These are phyloP conservation scores for Meda fulgida DNA, from an alignment of 2,797 vertebrate species.

Conservation along the genomic window DNA sequence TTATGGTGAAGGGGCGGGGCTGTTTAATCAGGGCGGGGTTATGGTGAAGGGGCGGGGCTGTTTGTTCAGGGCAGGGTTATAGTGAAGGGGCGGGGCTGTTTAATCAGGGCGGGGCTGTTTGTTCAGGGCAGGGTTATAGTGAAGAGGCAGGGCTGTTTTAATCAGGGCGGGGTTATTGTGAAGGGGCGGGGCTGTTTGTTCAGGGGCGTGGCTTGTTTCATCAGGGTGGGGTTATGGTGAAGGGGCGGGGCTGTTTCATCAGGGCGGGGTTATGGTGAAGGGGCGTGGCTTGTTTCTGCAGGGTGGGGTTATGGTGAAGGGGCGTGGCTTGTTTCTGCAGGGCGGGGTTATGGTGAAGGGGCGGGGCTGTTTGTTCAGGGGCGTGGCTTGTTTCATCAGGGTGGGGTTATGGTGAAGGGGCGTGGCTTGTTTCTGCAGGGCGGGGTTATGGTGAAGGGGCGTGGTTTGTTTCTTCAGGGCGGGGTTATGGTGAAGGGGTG, in stretches of 20 bases:
- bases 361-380: too few relatives aligned
- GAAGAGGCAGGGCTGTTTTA: too few relatives aligned
- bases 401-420: background rate
- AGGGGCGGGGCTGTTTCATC: background rate
- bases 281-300: too few relatives aligned
- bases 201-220: too few relatives aligned
- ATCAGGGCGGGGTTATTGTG: background rate
- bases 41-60: too few relatives aligned
- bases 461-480: background rate
- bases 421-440: too few relatives aligned
- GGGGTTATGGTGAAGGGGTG: too few relatives aligned
- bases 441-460: background rate
- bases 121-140: too few relatives aligned
- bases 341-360: too few relatives aligned
- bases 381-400: too few relatives aligned
- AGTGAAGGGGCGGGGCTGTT: background rate
- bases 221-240: background rate
- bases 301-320: background rate
- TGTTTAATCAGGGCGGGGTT: background rate
- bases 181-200: background rate
- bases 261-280: too few relatives aligned
- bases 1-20: background rate
- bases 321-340: too few relatives aligned
- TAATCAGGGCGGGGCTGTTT: fast-evolving
- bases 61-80: background rate